Evolutionary conservation across 2,113 vertebrate genomes (phyloP), one percentile per base, ranked within the genome.

Genomic region (Formicarius rufipectus): DNA sequence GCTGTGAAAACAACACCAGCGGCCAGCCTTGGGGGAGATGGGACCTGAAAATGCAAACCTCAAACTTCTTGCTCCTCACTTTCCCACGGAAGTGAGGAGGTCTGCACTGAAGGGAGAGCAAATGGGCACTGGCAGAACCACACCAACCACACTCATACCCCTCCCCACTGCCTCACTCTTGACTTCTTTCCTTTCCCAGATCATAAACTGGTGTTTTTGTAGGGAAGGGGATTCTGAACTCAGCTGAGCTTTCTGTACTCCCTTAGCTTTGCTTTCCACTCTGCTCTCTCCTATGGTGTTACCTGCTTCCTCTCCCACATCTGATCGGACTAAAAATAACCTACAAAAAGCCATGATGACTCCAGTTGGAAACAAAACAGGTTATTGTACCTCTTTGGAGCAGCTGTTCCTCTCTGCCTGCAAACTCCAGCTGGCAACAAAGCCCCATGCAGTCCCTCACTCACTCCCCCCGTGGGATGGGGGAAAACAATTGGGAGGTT

Each of bases 321-420:
- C 80, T 85, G 83, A 94, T 72, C 67, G 87, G 40, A 62, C 77
- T 91, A 40, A 95, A 96, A 96, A 92, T 82, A 92, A 85, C 31
- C 58, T 17, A 45, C 67, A 80, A 82, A 95, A 93, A 78, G 30
- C 47, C 31, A 72, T 0, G 0, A 59, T 7, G 4, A 64, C 67
- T 92, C 71, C 69, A 79, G 31, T 24, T 8, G 7, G 76, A 68
- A 92, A 80, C 58, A 79, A 93, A 94, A 66, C 49, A 53, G 86
- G 60, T 64, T 52, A 67, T 80, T 50, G 56, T 69, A 31, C 66
- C 40, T 77, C 78, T 80, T 69, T 91, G 59, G 73, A 81, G 40
- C 59, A 84, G 89, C 60, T 95, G 69, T 62, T 95, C 68, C 42
- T 37, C 53, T 88, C 63, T 11, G 7, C 60, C 79, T 83, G 71